These are phyloP conservation scores for Rhinichthys osculus DNA, from an alignment of 2,797 vertebrate species.

Conservation along the genomic window DNA sequence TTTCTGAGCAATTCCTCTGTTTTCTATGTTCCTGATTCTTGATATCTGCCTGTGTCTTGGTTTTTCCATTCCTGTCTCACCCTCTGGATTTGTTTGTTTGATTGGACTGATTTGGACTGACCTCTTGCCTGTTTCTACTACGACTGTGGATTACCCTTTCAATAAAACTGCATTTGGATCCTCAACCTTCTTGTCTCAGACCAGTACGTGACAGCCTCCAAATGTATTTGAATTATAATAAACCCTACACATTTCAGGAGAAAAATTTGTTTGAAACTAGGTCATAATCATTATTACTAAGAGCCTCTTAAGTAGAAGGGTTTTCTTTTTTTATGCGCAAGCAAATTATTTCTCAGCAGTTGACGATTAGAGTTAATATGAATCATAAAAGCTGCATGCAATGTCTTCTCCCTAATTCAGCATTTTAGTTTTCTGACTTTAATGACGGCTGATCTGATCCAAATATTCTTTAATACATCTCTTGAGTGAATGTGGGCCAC, in stretches of 20 bases:
- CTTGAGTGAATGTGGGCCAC: slow-evolving; percentile 23
- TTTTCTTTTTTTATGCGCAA: not conserved
- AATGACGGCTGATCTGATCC: slow-evolving; percentile 22
- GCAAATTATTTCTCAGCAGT: slow-evolving; percentile 14
- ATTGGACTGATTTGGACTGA: too few relatives aligned
- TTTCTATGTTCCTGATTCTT: too few relatives aligned
- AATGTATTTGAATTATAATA: not conserved
- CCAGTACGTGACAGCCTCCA: not conserved
- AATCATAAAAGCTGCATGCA: not conserved
- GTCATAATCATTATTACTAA: not conserved
- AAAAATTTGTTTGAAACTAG: not conserved
- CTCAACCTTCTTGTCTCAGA: too few relatives aligned
- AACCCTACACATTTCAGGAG: not conserved
- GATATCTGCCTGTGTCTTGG: too few relatives aligned
- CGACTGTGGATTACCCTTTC: too few relatives aligned
- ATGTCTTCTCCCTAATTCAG: not conserved
- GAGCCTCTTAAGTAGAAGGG: not conserved
- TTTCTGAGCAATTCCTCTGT: too few relatives aligned
- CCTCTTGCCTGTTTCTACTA: too few relatives aligned
- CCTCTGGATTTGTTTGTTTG: too few relatives aligned
- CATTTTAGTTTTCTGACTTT: not conserved
- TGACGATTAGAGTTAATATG: slow-evolving; percentile 1
- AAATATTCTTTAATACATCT: slow-evolving; percentile 21
- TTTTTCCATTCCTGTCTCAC: too few relatives aligned
- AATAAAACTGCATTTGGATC: too few relatives aligned